A percentile compares a stretch with the other conserved stretches of the same genome.
Conservation (phyloP, 2,888 invertebrate species). For the Dascillus cervinus region DNA sequence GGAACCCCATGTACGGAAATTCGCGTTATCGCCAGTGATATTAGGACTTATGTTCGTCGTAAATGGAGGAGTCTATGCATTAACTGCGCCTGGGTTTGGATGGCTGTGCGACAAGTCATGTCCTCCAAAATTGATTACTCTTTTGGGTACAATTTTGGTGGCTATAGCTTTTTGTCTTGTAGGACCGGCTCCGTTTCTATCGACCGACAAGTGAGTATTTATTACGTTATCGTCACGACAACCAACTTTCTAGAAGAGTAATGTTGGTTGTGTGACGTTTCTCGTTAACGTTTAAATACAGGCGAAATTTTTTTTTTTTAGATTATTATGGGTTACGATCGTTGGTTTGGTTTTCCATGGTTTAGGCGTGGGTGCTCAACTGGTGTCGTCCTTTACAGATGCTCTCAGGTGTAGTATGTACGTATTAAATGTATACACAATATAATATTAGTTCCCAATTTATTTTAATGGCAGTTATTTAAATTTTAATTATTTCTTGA, state of each 20-base stretch:
- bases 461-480: too few species aligned
- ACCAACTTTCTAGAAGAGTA: too few species aligned
- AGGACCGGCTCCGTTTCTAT: slow-evolving; percentile 74
- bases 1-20: slow-evolving; percentile 77
- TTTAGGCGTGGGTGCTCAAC: slow-evolving; percentile 72
- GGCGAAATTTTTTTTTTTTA: slow-evolving; percentile 34
- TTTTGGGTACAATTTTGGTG: slow-evolving; percentile 59
- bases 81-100: slow-evolving; percentile 73
- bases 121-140: slow-evolving; percentile 61
- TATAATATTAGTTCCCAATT: too few species aligned
- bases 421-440: too few species aligned
- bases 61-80: slow-evolving; percentile 72
- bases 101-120: slow-evolving; percentile 65
- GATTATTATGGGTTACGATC: slow-evolving; percentile 59
- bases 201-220: slow-evolving; percentile 49
- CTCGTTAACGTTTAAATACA: not conserved
- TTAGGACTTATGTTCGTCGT: slow-evolving; percentile 78
- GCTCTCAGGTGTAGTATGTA: slow-evolving; percentile 75
- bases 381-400: slow-evolving; percentile 81
- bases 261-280: too few species aligned
- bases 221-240: not conserved
- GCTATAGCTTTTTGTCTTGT: slow-evolving; percentile 63
- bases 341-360: slow-evolving; percentile 70
- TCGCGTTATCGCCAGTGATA: slow-evolving; percentile 59
- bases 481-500: too few species aligned